Evolutionary conservation across 2,113 vertebrate genomes (phyloP).

Genomic region (Prunella himalayana): DNA sequence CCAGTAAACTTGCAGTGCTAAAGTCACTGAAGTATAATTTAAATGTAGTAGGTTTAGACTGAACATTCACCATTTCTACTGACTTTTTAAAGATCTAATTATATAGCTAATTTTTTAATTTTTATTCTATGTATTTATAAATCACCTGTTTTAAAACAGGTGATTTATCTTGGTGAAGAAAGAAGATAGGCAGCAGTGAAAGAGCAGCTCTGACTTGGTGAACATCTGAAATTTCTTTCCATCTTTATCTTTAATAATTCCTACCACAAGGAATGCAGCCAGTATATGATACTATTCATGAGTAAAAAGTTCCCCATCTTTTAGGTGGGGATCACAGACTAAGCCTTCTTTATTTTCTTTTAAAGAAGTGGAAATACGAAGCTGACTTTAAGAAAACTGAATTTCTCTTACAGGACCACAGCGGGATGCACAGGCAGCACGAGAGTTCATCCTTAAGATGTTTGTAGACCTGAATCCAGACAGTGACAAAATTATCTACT

Average conservation of each 20-base stretch:
- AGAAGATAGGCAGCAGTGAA: not conserved
- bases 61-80: not conserved
- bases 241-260: not conserved
- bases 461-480: slow-evolving; percentile 96
- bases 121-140: not conserved
- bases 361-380: not conserved
- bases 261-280: not conserved
- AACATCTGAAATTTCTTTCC: not conserved
- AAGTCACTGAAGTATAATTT: not conserved
- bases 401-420: slow-evolving; percentile 80
- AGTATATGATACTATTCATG: not conserved
- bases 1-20: not conserved
- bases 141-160: not conserved
- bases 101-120: not conserved
- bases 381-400: not conserved
- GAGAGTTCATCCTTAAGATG: slow-evolving; percentile 97
- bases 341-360: not conserved
- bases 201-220: not conserved
- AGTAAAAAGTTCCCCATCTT: not conserved
- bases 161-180: not conserved
- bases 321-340: not conserved
- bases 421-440: slow-evolving; percentile 87
- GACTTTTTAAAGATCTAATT: not conserved
- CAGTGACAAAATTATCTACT: slow-evolving; percentile 96
- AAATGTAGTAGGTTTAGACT: not conserved